phyloP scores from a whole-genome alignment of 1,140 invertebrate genomes.

The Drosophila hydei region DNA sequence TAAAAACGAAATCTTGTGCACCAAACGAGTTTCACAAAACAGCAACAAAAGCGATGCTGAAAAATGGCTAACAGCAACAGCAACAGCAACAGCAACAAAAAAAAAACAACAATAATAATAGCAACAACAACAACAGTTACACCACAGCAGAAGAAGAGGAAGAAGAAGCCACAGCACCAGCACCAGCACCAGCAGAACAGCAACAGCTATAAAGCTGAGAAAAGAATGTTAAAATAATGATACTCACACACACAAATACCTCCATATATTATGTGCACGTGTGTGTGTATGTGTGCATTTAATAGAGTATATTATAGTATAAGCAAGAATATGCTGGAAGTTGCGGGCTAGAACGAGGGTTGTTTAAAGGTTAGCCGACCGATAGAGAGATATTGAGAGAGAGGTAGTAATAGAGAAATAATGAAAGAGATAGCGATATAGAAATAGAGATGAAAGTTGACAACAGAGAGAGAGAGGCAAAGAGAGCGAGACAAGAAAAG shows the following conservation, averaged over 20 bases:
- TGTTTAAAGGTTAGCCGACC: conserved; percentile 2
- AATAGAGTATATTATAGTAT: conserved; percentile 1
- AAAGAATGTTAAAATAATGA: conserved; percentile 43
- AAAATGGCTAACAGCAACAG: conserved; percentile 31
- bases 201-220: conserved; percentile 16
- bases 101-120: not conserved
- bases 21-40: conserved; percentile 55
- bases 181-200: conserved; percentile 7
- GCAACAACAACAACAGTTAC: not conserved
- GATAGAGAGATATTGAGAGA: too few relatives aligned
- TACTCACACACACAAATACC: not conserved
- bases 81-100: not conserved
- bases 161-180: not conserved
- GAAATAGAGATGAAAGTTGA: too few relatives aligned
- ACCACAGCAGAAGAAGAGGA: not conserved
- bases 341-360: not conserved
- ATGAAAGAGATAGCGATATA: not conserved
- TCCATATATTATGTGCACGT: not conserved
- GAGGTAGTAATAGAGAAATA: not conserved
- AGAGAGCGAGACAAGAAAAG: too few relatives aligned
- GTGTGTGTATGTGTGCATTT: not conserved
- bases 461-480: too few relatives aligned
- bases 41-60: conserved; percentile 40
- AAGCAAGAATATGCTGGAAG: not conserved
- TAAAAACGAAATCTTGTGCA: conserved; percentile 54